Evolutionary conservation across 2,797 vertebrate genomes (phyloP).

Genomic region (Aulostomus chinensis): DNA sequence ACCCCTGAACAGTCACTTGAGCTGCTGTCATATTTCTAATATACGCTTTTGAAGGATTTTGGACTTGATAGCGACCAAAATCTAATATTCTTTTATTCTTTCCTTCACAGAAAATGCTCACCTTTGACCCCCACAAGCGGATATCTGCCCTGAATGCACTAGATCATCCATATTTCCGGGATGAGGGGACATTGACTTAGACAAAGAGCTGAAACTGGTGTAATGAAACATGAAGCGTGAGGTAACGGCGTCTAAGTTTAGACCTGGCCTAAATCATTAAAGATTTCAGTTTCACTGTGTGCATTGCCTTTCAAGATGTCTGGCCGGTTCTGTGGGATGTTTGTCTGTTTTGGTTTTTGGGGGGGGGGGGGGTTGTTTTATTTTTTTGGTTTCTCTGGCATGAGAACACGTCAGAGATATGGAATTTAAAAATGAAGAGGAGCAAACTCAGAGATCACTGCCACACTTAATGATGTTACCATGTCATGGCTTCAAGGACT

Average conservation of each 20-base stretch:
- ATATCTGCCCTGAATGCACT: constrained; percentile 87
- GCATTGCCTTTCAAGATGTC: constrained; percentile 25
- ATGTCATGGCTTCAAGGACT: constrained; percentile 43
- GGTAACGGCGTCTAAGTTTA: constrained; percentile 37
- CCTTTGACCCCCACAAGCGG: constrained; percentile 86
- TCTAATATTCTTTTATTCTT: constrained; percentile 18
- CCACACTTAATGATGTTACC: constrained; percentile 39
- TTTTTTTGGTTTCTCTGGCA: constrained; percentile 37
- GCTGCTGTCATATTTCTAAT: no score
- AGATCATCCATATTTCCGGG: constrained; percentile 83
- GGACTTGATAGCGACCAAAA: no score
- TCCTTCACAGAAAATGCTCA: constrained; percentile 84
- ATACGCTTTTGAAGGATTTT: no score
- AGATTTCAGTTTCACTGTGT: constrained; percentile 18
- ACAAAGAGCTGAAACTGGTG: constrained; percentile 52
- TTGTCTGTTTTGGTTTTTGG: no score
- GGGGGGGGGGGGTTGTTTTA: no score
- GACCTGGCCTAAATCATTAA: constrained; percentile 32
- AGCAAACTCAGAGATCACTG: constrained; percentile 30
- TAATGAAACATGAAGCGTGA: constrained; percentile 21
- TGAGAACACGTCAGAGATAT: constrained; percentile 28
- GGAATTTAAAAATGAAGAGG: constrained; percentile 35
- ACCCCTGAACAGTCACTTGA: no score
- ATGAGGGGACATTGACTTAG: constrained; percentile 58
- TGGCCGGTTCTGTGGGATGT: constrained; percentile 36